phyloP scores from a whole-genome alignment of 1,140 invertebrate genomes.

The Panagrolaimus sp. region DNA sequence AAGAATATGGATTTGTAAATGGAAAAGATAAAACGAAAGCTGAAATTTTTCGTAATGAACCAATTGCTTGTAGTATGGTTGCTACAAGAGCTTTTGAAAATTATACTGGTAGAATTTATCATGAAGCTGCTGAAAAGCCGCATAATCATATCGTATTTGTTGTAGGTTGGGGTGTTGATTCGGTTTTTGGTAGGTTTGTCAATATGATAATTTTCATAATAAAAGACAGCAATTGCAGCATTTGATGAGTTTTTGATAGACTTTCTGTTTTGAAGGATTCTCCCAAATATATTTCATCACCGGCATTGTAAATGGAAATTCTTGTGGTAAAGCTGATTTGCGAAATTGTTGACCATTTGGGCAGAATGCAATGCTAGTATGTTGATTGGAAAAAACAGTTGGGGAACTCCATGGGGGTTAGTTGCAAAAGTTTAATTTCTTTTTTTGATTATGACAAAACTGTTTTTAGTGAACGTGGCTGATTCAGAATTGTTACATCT shows the following conservation, averaged over 20 bases:
- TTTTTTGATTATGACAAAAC: slow-evolving; percentile 2
- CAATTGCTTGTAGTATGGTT: slow-evolving; percentile 61
- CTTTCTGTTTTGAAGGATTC: no score
- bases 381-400: slow-evolving; percentile 63
- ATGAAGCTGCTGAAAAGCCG: slow-evolving; percentile 54
- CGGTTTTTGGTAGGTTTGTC: no score
- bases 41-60: slow-evolving; percentile 62
- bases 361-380: no score
- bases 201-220: no score
- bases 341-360: no score
- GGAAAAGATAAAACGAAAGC: slow-evolving; percentile 61
- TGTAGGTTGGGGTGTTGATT: slow-evolving; percentile 62
- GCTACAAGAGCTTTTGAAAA: slow-evolving; percentile 60
- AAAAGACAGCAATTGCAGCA: neutral
- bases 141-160: slow-evolving; percentile 54
- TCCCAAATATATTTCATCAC: slow-evolving; percentile 60
- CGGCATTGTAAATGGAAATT: no score
- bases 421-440: neutral
- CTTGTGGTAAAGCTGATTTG: no score
- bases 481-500: slow-evolving; percentile 58
- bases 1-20: slow-evolving; percentile 54
- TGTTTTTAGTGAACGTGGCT: slow-evolving; percentile 58
- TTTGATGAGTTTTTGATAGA: neutral
- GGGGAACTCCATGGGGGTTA: slow-evolving; percentile 61
- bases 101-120: slow-evolving; percentile 61